Evolutionary conservation across 2,888 invertebrate genomes (phyloP), one percentile per base, ranked within the genome.

Genomic region (Sycophila texana): DNA sequence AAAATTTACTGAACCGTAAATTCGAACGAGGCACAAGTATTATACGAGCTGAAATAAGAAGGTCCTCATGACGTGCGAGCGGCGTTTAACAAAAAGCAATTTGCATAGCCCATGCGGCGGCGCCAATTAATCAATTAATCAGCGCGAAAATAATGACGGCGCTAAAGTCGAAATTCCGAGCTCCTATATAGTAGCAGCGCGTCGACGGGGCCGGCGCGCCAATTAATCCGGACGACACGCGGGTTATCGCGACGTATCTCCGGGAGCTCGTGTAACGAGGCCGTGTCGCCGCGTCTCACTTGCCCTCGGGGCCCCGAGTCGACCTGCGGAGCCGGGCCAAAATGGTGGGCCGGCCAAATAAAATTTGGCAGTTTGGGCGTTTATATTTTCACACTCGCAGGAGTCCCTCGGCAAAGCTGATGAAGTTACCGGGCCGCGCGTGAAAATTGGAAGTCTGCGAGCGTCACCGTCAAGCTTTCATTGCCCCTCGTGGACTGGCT

Each of bases 151-250:
- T 66, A 74, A 66, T 65, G 22, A 39, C 39, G 1, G 13, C 14
- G 68, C 57, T 5, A 70, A 70, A 55, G 57, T 53, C 53, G 53
- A 53, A 53, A 53, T 53, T 53, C 53, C 14, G n/a, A 0, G 12
- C 16, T n/a, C 26, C 26, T 26, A 3, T 26, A 3, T 26, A 26
- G 26, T 26, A 26, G 26, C 26, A 53, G 53, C n/a, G 14, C 53
- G 53, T 53, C 53, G 53, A 53, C n/a, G 53, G n/a, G n/a, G 14
- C 4, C 53, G 53, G 53, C 47, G 49, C 66, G 30, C 57, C 75
- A 75, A 75, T 68, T 75, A 68, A 68, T 75, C 60, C 60, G 60
- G 26, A 49, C 58, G 66, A 74, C 66, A 68, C n/a, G n/a, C 26
- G 49, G 66, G 58, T 74, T 74, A 66, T 66, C 66, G 10, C 66